Evolutionary conservation across 2,797 vertebrate species (phyloP), one percentile per base, ranked within the genome.

Genomic region (Macroramphosus scolopax): DNA sequence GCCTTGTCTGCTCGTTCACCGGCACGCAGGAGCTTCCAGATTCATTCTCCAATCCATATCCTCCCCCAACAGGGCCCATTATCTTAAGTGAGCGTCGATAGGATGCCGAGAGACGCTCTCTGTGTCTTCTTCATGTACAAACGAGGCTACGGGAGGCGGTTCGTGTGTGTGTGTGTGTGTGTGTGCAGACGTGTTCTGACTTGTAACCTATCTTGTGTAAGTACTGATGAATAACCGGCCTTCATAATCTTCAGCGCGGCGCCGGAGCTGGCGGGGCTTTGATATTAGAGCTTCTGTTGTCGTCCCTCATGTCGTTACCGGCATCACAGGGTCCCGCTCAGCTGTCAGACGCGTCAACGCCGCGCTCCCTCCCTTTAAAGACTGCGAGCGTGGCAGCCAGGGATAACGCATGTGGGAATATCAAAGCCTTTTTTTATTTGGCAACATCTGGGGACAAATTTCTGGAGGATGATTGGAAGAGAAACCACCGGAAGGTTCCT

Each of bases 21-120:
- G 6, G 17, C 32, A 10, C 1, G 24, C 26, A 44, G 20, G 38
- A 18, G 31, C 72, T 32, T 31, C 1, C 8, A 17, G 66, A 51
- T 28, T 51, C 60, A 29, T 58, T 35, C 29, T 63, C 40, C 45
- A 16, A 46, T 72, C 55, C 47, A 50, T 73, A 51, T 24, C 38
- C 37, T 32, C 50, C 63, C n/a, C 41, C 55, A 62, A 43, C 54
- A 62, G 54, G 51, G 15, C 53, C 57, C 48, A 66, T 82, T 77
- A 77, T 68, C 57, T 51, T 62, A 68, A 66, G 60, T 59, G 63
- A 57, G 63, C 16, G 72, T 66, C 40, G 30, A 78, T 63, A 28
- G 51, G 69, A 43, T 29, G 62, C 45, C 22, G 49, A 42, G 47
- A 53, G 57, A n/a, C 1, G 5, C 42, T 0, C 28, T 29, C 37